Conservation (phyloP, 1,140 invertebrate genomes). For the Laupala kohalensis region DNA sequence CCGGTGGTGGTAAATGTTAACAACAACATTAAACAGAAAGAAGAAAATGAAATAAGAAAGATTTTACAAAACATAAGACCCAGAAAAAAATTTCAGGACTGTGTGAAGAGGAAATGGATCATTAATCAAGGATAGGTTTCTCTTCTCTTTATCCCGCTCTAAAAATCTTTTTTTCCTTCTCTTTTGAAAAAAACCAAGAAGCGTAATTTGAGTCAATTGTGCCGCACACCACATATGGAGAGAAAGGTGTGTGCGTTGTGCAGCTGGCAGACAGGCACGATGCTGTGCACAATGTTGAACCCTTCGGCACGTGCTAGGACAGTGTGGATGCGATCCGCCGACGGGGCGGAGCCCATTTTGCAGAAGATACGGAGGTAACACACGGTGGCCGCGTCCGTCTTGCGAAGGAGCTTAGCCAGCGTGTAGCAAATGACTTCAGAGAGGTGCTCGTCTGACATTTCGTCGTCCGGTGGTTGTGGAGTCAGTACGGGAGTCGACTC, state of each 20-base stretch:
- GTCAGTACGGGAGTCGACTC: not conserved
- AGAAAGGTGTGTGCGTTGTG: conserved; percentile 64
- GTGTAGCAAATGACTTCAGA: conserved; percentile 56
- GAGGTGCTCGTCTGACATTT: conserved; percentile 43
- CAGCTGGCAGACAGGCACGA: conserved; percentile 61
- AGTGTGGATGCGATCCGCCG: conserved; percentile 36
- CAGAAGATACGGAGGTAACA: conserved; percentile 63
- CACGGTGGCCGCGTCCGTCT: conserved; percentile 38
- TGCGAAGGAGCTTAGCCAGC: conserved; percentile 52
- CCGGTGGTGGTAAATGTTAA: no score
- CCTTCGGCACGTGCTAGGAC: conserved; percentile 37
- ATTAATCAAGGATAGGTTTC: no score
- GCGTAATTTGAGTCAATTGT: conserved; percentile 37
- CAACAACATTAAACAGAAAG: no score
- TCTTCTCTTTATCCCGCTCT: no score
- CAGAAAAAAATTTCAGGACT: no score
- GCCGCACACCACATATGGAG: conserved; percentile 55
- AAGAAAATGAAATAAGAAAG: no score
- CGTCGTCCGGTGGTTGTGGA: conserved; percentile 25
- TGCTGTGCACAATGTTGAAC: conserved; percentile 47
- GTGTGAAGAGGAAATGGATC: no score
- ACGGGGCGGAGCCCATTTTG: conserved; percentile 43
- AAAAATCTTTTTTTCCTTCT: no score
- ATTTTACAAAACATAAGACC: no score
- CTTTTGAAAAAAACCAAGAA: no score